Base-by-base conservation (phyloP, 1,140 invertebrate species). In the Eubasilissa regina region DNA sequence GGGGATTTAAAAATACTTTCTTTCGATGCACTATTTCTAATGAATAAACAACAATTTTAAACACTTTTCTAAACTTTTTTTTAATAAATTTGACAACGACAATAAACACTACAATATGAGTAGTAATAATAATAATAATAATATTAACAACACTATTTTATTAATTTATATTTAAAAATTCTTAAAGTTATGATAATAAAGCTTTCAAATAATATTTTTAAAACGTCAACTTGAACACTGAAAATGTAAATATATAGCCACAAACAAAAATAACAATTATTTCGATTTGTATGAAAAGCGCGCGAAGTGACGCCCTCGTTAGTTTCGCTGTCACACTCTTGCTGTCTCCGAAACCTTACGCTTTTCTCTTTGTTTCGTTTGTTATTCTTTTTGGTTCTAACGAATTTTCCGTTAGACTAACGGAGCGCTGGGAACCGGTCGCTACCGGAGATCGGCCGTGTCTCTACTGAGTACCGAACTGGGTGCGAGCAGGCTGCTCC, bases 361-460 rank as follows among this genome's bases (percentile, higher is more conserved):
- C 6, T 35, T 35, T 35, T 35, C 15, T 15, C 55, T 58, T 21
- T 58, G 55, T 58, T 58, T 58, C 25, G 25, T 35, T 58, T 17
- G 17, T 58, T 58, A 15, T 58, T 15, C 21, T 58, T 58, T 58
- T 58, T 13, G 15, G 55, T 58, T 58, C 55, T 58, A 58, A 58
- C 55, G 55, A 21, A 58, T 58, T 15, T 58, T 58, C 55, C 55
- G 55, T 58, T 58, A 58, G 55, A 58, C 11, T 58, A 58, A 58
- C 55, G 55, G 55, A 58, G 55, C 55, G 55, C 55, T 58, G 21
- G 55, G 11, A 58, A 58, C 55, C 15, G 55, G 21, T 58, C 55
- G 55, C 55, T 58, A 58, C 55, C 55, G 55, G 21, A 58, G 55
- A 35, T 58, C 55, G 53, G 53, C 53, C 53, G 55, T 19, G 55